Evolutionary conservation across 2,797 vertebrate species (phyloP).

Genomic region (Rhinophrynus dorsalis): DNA sequence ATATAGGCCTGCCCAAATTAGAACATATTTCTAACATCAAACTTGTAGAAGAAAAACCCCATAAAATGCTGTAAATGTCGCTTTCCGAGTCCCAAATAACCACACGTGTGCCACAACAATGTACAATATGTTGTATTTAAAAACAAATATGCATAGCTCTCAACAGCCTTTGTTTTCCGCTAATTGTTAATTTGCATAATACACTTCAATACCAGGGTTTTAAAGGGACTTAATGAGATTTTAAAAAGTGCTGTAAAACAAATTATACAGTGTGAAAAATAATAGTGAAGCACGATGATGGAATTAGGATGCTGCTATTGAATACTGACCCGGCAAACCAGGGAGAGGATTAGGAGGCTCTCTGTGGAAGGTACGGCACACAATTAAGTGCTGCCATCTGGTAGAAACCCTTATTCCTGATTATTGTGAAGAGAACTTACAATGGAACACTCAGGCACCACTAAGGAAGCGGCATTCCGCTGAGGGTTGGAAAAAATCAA

Average conservation of each 20-base stretch:
- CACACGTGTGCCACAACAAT: neutral
- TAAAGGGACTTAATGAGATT: slow-evolving; percentile 27
- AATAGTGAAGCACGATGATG: slow-evolving; percentile 28
- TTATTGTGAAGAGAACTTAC: neutral
- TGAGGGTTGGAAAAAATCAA: too few species aligned
- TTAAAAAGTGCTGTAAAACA: slow-evolving; percentile 36
- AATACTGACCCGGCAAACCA: slow-evolving; percentile 4
- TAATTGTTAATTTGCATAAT: slow-evolving; percentile 52
- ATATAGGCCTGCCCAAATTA: too few species aligned
- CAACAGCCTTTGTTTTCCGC: slow-evolving; percentile 27
- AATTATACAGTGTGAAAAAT: neutral
- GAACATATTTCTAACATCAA: too few species aligned
- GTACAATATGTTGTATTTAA: slow-evolving; percentile 14
- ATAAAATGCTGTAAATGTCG: too few species aligned
- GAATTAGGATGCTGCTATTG: neutral
- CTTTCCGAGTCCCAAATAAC: neutral
- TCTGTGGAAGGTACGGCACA: neutral
- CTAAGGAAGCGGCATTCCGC: neutral
- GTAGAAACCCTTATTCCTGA: neutral
- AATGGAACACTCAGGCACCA: neutral
- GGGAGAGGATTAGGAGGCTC: slow-evolving; percentile 17
- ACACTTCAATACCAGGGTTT: slow-evolving; percentile 37
- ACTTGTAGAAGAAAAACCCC: too few species aligned
- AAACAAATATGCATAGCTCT: slow-evolving; percentile 27
- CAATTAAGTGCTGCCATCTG: slow-evolving; percentile 25